Conservation (phyloP, 2,797 vertebrate species). For the Mormyrops attenuatus region DNA sequence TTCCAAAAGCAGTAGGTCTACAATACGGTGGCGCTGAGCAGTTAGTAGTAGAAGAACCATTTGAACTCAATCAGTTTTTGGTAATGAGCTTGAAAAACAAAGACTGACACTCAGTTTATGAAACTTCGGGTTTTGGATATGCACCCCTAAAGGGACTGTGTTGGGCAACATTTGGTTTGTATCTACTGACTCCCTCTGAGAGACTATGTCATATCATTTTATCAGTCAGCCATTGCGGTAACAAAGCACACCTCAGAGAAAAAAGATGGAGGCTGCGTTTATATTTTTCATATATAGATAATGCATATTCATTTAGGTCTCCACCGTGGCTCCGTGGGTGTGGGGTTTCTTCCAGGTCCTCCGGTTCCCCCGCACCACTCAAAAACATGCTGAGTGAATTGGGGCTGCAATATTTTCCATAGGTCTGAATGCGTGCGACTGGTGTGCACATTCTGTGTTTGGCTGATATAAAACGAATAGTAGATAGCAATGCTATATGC, state of each 20-base stretch:
- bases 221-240: neutral
- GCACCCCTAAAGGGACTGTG: neutral
- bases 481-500: neutral
- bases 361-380: neutral
- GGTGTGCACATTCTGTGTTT: neutral
- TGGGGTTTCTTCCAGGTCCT: neutral
- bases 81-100: neutral
- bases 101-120: neutral
- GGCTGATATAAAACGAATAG: neutral
- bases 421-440: neutral
- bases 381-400: neutral
- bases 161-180: neutral
- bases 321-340: neutral
- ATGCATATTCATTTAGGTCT: neutral
- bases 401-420: neutral
- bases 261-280: neutral
- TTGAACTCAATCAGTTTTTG: neutral
- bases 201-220: neutral
- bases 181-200: neutral
- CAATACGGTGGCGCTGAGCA: neutral
- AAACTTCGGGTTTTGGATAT: neutral
- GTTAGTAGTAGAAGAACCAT: neutral
- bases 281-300: neutral
- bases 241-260: neutral
- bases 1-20: neutral